Evolutionary conservation across 2,888 invertebrate genomes (phyloP), one percentile per base, ranked within the genome.

Genomic region (Mechanitis mazaeus): DNA sequence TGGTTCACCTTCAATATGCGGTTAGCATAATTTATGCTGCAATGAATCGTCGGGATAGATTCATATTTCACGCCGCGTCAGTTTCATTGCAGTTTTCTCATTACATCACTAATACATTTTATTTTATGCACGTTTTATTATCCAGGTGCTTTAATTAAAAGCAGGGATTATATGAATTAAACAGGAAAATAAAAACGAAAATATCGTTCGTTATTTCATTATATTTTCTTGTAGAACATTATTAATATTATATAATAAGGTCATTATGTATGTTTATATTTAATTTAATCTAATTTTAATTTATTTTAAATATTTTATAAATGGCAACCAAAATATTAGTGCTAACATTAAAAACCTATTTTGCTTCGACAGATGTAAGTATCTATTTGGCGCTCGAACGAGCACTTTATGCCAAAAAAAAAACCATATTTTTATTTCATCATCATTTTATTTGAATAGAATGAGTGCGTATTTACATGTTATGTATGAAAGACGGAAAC

Each of bases 51-150:
- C 55, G 33, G 55, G 6, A 53, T 38, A 45, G 42, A 33, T 33
- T 56, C 56, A 60, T 56, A 60, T 60, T 60, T 60, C 33, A 56
- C 60, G 56, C 46, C 33, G 47, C 50, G 60, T 38, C 45, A 56
- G 55, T 60, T 53, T 53, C 35, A 33, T 33, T 42, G n/a, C 50
- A 60, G 55, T 60, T 60, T 60, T 56, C 60, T 45, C 56, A 60
- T 56, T 60, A 60, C 42, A 31, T n/a, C 11, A 33, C 50, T 47
- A 55, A 42, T 60, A 60, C 42, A 59, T 31, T 28, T 47, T 50
- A 50, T 50, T 50, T 50, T 50, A 50, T 50, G n/a, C 20, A 0
- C 20, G 46, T 3, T 35, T 46, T 12, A 11, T 7, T 31, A 33
- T n/a, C 12, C n/a, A 11, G n/a, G 38, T 38, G 38, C 42, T 33